These are phyloP conservation scores for Iguana delicatissima DNA, from an alignment of 2,797 vertebrate species.

Conservation along the genomic window DNA sequence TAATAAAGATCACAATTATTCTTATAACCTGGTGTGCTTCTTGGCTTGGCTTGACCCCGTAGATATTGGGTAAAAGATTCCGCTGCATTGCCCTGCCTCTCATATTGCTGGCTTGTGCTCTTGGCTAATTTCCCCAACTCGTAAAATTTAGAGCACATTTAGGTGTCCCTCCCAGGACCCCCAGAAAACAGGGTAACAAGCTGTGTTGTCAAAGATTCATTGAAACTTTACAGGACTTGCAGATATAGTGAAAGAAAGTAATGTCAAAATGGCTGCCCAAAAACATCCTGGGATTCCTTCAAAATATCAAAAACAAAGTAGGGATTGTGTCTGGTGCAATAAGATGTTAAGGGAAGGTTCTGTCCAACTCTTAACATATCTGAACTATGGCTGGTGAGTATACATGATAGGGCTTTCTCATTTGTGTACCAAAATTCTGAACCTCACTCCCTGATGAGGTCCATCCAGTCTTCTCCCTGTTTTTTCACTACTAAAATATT, in stretches of 20 bases:
- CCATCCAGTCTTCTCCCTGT: background rate
- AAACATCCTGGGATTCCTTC: background rate
- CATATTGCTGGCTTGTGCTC: no score
- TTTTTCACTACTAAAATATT: no score
- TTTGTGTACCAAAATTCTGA: background rate
- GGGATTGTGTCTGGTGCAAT: background rate
- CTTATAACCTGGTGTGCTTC: no score
- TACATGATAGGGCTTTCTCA: background rate
- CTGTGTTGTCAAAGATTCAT: background rate
- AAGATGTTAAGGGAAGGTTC: no score
- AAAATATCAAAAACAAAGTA: background rate
- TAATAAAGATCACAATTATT: no score
- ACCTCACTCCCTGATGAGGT: background rate
- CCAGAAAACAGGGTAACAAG: no score
- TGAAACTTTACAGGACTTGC: background rate
- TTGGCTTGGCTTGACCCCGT: no score
- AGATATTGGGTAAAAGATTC: no score
- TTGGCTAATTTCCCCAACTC: no score
- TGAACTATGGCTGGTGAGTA: background rate
- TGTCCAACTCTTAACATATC: background rate
- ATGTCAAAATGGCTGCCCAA: background rate
- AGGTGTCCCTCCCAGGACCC: no score
- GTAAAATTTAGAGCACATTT: no score
- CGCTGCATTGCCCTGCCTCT: no score
- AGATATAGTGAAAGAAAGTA: background rate